Conservation (phyloP, 2,888 invertebrate genomes). For the Drosophila parthenogenetica region DNA sequence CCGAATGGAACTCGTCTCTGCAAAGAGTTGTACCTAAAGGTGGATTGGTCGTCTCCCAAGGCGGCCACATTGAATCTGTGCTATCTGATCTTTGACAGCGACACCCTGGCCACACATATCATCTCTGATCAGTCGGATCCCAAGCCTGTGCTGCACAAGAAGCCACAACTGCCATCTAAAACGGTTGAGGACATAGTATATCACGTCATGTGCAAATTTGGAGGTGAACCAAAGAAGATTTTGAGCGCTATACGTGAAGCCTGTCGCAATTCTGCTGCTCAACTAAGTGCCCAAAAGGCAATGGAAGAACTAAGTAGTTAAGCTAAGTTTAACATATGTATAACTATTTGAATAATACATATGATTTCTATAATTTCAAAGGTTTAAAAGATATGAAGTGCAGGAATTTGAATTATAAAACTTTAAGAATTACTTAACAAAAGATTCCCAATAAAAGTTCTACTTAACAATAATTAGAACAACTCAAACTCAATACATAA, state of each 20-base stretch:
- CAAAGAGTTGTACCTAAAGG: background rate
- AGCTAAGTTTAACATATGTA: too few relatives aligned
- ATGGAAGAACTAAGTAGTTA: too few relatives aligned
- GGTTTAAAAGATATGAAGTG: too few relatives aligned
- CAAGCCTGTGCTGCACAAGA: slow-evolving; percentile 7
- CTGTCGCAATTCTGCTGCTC: background rate
- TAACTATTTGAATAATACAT: too few relatives aligned
- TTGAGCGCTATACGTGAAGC: background rate
- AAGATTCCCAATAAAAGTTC: too few relatives aligned
- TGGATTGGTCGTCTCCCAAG: background rate
- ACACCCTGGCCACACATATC: slow-evolving; percentile 20
- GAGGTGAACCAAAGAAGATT: background rate
- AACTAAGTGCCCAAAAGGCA: too few relatives aligned
- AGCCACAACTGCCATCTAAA: background rate
- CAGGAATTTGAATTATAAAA: too few relatives aligned
- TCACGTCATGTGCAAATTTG: slow-evolving; percentile 1
- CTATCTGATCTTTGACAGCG: slow-evolving; percentile 16
- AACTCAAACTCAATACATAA: too few relatives aligned
- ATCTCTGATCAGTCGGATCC: slow-evolving; percentile 4
- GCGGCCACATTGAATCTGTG: slow-evolving; percentile 5
- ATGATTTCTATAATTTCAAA: too few relatives aligned
- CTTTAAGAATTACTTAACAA: too few relatives aligned
- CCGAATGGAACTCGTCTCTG: slow-evolving; percentile 15
- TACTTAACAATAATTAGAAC: too few relatives aligned
- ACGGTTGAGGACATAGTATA: slow-evolving; percentile 17